Evolutionary conservation across 2,113 vertebrate species (phyloP).

Genomic region (Bubalus kerabau): DNA sequence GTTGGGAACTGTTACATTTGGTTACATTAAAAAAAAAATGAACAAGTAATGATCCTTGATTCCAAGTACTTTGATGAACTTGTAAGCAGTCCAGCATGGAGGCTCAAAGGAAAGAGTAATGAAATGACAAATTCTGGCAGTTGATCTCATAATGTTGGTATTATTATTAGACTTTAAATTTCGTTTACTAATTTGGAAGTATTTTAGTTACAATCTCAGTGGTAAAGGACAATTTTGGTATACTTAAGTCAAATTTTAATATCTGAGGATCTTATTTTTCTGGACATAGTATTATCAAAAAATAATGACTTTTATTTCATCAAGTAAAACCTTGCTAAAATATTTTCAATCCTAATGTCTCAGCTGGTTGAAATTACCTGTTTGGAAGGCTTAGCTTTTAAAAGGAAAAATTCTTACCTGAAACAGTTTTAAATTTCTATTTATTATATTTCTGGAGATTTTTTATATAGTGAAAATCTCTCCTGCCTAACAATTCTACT

Average conservation of each 20-base stretch:
- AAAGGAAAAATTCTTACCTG: constrained; percentile 5
- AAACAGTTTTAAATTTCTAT: background rate
- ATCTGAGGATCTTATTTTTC: background rate
- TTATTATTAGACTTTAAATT: background rate
- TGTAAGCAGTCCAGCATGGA: background rate
- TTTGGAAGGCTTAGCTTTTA: background rate
- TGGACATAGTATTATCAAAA: background rate
- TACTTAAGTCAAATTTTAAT: background rate
- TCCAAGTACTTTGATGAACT: background rate
- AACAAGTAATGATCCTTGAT: background rate
- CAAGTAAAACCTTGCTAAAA: background rate
- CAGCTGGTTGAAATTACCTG: constrained; percentile 15
- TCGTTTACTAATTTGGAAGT: background rate
- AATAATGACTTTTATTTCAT: background rate
- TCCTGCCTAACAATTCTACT: background rate
- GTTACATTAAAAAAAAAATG: background rate
- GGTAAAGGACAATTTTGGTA: background rate
- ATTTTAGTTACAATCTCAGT: background rate
- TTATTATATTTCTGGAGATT: background rate
- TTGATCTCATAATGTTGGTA: background rate
- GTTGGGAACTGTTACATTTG: background rate
- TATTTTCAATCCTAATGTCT: background rate
- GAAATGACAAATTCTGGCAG: background rate
- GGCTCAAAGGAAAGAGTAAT: background rate
- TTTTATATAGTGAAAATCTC: background rate